A percentile compares a stretch with the other conserved stretches of the same genome.
These are phyloP conservation scores for Drosophila hydei DNA, from an alignment of 1,140 invertebrate species.

Conservation along the genomic window DNA sequence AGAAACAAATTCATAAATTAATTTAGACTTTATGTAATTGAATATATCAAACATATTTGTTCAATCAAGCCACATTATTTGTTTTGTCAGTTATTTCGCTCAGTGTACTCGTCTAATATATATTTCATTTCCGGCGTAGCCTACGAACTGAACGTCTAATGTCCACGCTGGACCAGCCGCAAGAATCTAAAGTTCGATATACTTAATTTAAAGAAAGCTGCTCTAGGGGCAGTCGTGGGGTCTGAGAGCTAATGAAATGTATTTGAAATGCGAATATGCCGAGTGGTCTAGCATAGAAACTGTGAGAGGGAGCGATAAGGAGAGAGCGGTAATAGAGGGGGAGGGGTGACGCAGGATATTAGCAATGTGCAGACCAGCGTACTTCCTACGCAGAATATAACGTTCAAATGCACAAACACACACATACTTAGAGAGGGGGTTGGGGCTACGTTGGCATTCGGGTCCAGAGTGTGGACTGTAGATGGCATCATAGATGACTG, in stretches of 20 bases:
- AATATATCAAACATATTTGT: background rate
- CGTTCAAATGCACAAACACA: slow-evolving; percentile 42
- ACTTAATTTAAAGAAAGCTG: slow-evolving; percentile 25
- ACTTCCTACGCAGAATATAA: slow-evolving; percentile 73
- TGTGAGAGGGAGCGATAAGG: background rate
- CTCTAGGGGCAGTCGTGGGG: background rate
- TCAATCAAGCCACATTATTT: background rate
- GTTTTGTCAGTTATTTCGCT: background rate
- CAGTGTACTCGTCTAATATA: background rate
- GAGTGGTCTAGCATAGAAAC: background rate
- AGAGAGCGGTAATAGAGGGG: slow-evolving; percentile 12
- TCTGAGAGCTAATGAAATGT: slow-evolving; percentile 57
- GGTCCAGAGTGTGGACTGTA: slow-evolving; percentile 3
- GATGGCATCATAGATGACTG: slow-evolving; percentile 46
- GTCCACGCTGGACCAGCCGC: background rate
- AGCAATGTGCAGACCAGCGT: slow-evolving; percentile 79
- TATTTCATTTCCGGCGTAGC: background rate
- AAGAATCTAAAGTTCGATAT: slow-evolving; percentile 17
- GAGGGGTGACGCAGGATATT: slow-evolving; percentile 62
- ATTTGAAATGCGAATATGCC: slow-evolving; percentile 65
- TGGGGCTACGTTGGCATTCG: background rate
- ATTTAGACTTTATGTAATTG: too few species aligned
- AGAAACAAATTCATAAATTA: too few species aligned
- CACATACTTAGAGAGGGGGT: background rate
- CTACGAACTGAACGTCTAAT: background rate